Conservation (phyloP, 1,140 invertebrate species). For the Trachelipus rathkii region DNA sequence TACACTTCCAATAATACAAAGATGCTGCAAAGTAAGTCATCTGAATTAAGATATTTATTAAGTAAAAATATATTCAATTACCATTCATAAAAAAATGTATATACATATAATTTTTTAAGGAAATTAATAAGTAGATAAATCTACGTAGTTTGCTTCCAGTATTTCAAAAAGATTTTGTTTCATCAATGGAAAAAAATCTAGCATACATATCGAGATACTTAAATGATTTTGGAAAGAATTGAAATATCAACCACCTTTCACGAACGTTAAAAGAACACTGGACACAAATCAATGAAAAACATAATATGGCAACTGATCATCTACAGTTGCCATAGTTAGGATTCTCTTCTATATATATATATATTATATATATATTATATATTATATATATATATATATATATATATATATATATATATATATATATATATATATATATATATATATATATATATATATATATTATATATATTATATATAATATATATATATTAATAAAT, state of each 20-base stretch:
- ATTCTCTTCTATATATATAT: too few relatives aligned
- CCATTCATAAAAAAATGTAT: too few relatives aligned
- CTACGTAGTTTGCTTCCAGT: not conserved
- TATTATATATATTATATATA: too few relatives aligned
- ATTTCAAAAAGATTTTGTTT: not conserved
- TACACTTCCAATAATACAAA: too few relatives aligned
- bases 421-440: not conserved
- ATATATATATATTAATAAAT: too few relatives aligned
- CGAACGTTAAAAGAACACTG: not conserved
- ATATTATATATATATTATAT: not conserved
- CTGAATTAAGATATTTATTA: too few relatives aligned
- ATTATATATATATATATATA: constrained; percentile 1
- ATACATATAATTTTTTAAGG: too few relatives aligned
- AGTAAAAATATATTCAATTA: too few relatives aligned
- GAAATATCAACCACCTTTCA: not conserved
- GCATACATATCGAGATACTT: not conserved
- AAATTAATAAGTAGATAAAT: too few relatives aligned
- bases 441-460: not conserved
- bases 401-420: constrained; percentile 5
- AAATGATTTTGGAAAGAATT: not conserved
- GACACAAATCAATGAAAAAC: constrained; percentile 3
- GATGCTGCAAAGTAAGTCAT: too few relatives aligned
- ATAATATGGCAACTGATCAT: not conserved
- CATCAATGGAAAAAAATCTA: not conserved
- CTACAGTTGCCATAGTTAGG: not conserved